Evolutionary conservation across 1,140 invertebrate species (phyloP).

Genomic region (Leptinotarsa texana): DNA sequence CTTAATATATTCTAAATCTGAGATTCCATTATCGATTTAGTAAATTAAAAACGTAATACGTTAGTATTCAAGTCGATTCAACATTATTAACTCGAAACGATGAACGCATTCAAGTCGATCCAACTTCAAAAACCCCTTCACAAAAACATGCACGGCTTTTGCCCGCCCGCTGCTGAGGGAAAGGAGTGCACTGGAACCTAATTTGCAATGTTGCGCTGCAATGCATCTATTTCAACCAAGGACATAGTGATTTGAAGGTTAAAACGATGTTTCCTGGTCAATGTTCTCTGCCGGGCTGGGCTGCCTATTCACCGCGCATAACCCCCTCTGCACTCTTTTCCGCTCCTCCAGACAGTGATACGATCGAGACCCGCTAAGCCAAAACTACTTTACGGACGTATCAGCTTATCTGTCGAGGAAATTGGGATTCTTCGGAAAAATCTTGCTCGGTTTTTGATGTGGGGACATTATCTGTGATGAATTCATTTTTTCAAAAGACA

Average conservation of each 20-base stretch:
- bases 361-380: conserved; percentile 14
- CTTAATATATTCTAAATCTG: too few relatives aligned
- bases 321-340: conserved; percentile 33
- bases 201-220: conserved; percentile 16
- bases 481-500: not conserved
- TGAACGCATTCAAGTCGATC: too few relatives aligned
- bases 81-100: too few relatives aligned
- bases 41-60: too few relatives aligned
- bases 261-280: conserved; percentile 62
- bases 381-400: conserved; percentile 7
- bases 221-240: conserved; percentile 49
- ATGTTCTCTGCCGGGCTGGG: conserved; percentile 55
- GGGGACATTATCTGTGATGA: not conserved
- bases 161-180: not conserved
- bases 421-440: conserved; percentile 1
- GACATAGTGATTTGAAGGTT: conserved; percentile 50
- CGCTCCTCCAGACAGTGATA: conserved; percentile 36
- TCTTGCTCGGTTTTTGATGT: not conserved
- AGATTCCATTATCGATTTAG: too few relatives aligned
- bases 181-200: conserved; percentile 19
- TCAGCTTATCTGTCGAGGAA: conserved; percentile 10
- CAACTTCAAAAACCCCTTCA: too few relatives aligned
- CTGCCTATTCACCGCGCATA: conserved; percentile 24
- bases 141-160: too few relatives aligned
- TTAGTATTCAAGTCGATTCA: too few relatives aligned